Conservation (phyloP, 2,888 invertebrate genomes). For the Stratiomys singularior region DNA sequence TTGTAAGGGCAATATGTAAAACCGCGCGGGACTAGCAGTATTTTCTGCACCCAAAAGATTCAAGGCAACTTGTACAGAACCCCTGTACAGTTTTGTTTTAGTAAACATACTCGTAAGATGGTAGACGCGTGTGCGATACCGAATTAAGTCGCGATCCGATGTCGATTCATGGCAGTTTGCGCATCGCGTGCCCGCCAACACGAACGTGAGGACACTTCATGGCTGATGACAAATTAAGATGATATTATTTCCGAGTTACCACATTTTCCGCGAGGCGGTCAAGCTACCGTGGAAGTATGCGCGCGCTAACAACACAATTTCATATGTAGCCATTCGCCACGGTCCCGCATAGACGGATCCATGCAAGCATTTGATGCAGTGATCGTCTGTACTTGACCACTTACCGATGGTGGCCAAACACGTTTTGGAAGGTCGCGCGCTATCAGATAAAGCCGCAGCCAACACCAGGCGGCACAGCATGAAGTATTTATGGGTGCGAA, state of each 20-base stretch:
- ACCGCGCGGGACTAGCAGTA: too few relatives aligned
- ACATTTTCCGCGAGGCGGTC: background rate
- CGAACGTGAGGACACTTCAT: background rate
- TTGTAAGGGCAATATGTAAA: too few relatives aligned
- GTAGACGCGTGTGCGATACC: background rate
- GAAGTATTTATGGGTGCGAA: slow-evolving; percentile 2
- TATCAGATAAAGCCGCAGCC: slow-evolving; percentile 7
- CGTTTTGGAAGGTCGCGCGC: background rate
- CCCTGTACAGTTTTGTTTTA: too few relatives aligned
- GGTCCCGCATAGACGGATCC: background rate
- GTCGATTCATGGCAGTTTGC: background rate
- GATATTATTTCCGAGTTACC: slow-evolving; percentile 9
- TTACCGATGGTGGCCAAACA: background rate
- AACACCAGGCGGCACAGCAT: background rate
- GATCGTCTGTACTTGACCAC: background rate
- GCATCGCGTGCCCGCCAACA: background rate
- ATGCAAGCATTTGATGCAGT: too few relatives aligned
- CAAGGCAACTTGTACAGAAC: too few relatives aligned
- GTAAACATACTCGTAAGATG: background rate
- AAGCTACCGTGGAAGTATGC: background rate
- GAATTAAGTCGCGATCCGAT: background rate
- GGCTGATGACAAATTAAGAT: slow-evolving; percentile 1
- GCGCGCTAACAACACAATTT: background rate
- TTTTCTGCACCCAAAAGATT: too few relatives aligned
- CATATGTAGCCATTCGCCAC: background rate